These are phyloP conservation scores for Stenodera caucasica DNA, from an alignment of 2,888 invertebrate genomes.

Conservation along the genomic window DNA sequence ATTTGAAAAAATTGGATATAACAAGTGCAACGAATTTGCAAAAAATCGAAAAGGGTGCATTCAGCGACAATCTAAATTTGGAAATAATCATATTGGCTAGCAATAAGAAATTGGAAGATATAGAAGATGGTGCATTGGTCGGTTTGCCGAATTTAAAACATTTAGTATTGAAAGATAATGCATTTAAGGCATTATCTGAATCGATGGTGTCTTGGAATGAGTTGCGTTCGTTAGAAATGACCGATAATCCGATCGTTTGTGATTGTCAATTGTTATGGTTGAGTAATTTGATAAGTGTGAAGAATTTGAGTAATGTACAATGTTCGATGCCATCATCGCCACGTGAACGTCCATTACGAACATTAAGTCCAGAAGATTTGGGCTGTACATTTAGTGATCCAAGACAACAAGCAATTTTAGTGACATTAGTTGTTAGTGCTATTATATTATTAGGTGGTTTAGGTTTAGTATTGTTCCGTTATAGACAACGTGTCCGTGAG, in stretches of 20 bases:
- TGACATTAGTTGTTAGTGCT: constrained; percentile 73
- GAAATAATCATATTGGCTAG: constrained; percentile 75
- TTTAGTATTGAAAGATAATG: constrained; percentile 77
- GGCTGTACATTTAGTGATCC: constrained; percentile 82
- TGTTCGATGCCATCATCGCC: constrained; percentile 75
- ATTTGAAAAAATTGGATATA: constrained; percentile 75
- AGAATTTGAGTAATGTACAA: constrained; percentile 68
- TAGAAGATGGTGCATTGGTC: constrained; percentile 76
- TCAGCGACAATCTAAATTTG: constrained; percentile 78
- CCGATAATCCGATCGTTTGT: constrained; percentile 81
- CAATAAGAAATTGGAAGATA: constrained; percentile 71
- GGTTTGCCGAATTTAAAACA: constrained; percentile 79
- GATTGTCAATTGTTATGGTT: constrained; percentile 82
- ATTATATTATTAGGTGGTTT: constrained; percentile 73
- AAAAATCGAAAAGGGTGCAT: constrained; percentile 74
- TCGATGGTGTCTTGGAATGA: constrained; percentile 79
- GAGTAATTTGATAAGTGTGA: constrained; percentile 68
- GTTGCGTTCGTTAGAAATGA: constrained; percentile 72
- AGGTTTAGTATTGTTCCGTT: constrained; percentile 75
- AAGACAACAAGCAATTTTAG: constrained; percentile 77
- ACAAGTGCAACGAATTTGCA: constrained; percentile 76
- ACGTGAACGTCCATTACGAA: constrained; percentile 68
- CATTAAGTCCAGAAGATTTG: constrained; percentile 73
- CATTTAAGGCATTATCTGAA: constrained; percentile 74
- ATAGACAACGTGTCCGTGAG: constrained; percentile 78